These are phyloP conservation scores for Pseudomyrmex cubaensis DNA, from an alignment of 1,140 invertebrate species.

Conservation along the genomic window DNA sequence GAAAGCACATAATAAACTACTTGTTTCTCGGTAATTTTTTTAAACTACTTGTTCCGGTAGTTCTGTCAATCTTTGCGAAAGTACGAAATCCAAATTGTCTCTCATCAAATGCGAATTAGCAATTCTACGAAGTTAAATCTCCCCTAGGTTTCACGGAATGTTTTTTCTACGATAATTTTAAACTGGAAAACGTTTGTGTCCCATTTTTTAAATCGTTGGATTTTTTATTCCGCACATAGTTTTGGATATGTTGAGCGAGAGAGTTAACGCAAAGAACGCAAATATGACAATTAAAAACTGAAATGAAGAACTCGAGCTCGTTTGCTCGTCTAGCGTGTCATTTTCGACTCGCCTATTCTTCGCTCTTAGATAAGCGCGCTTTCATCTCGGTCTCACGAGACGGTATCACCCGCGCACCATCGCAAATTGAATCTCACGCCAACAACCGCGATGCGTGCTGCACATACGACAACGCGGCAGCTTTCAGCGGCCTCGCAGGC, in stretches of 20 bases:
- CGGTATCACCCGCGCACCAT: conserved; percentile 5
- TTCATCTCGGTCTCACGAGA: conserved; percentile 30
- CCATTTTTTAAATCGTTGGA: too few species aligned
- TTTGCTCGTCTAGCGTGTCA: conserved; percentile 2
- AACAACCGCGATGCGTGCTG: not conserved
- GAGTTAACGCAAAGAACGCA: not conserved
- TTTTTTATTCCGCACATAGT: not conserved
- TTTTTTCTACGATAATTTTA: too few species aligned
- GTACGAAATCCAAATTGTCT: too few species aligned
- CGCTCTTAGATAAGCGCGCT: not conserved
- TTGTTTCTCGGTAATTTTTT: too few species aligned
- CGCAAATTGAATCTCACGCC: conserved; percentile 57
- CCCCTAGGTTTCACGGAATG: too few species aligned
- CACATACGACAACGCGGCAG: conserved; percentile 30
- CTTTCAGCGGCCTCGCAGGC: conserved; percentile 69
- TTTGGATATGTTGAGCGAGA: not conserved
- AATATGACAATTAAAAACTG: conserved; percentile 8
- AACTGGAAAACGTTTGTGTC: too few species aligned
- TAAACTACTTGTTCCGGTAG: too few species aligned
- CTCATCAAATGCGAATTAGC: too few species aligned
- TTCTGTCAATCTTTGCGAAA: too few species aligned
- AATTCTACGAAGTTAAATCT: too few species aligned
- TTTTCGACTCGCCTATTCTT: not conserved
- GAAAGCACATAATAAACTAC: too few species aligned
- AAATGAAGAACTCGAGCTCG: not conserved